phyloP scores from a whole-genome alignment of 1,140 invertebrate genomes.

The Diachasmimorpha longicaudata region DNA sequence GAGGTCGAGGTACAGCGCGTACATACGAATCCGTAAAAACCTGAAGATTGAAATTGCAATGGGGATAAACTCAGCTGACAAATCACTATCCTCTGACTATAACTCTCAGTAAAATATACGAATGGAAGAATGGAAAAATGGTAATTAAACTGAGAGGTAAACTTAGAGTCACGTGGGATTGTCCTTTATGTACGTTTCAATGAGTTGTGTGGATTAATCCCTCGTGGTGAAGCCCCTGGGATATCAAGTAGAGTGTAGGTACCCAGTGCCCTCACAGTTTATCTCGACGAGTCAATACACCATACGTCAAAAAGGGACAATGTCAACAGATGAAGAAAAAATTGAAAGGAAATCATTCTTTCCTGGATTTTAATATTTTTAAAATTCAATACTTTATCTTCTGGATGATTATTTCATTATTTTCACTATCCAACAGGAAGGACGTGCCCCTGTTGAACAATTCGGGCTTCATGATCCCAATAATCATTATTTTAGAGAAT shows the following conservation, averaged over 20 bases:
- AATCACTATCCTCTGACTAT: neutral
- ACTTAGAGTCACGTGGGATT: neutral
- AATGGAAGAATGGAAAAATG: neutral
- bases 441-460: too few relatives aligned
- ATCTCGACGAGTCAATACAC: neutral
- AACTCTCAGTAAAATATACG: neutral
- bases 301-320: neutral
- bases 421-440: too few relatives aligned
- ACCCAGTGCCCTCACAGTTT: slow-evolving; percentile 14
- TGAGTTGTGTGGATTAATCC: neutral
- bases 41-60: neutral
- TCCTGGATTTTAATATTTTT: too few relatives aligned
- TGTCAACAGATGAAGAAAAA: too few relatives aligned
- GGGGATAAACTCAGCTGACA: neutral
- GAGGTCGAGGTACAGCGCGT: neutral
- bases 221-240: slow-evolving; percentile 32
- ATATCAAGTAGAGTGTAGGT: slow-evolving; percentile 46
- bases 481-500: too few relatives aligned
- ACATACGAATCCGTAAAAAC: neutral
- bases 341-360: too few relatives aligned
- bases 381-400: too few relatives aligned
- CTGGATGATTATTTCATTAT: neutral
- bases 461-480: too few relatives aligned
- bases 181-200: neutral
- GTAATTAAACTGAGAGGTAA: slow-evolving; percentile 14